Conservation (phyloP, 2,888 invertebrate species). For the Acrocyrtus sp. region DNA sequence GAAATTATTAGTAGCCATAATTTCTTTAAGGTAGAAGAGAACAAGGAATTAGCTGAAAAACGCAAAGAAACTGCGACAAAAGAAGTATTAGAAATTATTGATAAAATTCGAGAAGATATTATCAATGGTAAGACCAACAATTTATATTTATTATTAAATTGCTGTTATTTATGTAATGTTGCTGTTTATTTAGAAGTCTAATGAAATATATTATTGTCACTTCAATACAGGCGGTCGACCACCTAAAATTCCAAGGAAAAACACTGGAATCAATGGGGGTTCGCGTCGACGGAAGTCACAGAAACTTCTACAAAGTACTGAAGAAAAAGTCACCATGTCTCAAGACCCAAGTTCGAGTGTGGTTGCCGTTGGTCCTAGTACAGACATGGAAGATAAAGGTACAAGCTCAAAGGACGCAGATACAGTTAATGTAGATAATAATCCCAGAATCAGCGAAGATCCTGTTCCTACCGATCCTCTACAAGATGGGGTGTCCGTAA, state of each 20-base stretch:
- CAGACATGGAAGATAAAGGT: neutral
- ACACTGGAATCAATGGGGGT: too few species aligned
- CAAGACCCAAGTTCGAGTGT: too few species aligned
- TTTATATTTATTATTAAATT: too few species aligned
- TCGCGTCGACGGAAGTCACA: too few species aligned
- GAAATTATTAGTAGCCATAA: constrained; percentile 28
- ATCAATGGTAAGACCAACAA: constrained; percentile 33
- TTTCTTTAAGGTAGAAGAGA: constrained; percentile 27
- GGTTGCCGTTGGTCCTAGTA: neutral
- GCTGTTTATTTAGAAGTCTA: too few species aligned
- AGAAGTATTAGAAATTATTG: constrained; percentile 28
- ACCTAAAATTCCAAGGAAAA: too few species aligned
- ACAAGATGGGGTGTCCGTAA: neutral
- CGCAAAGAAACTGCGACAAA: constrained; percentile 18
- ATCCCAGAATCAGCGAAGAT: neutral
- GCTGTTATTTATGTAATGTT: too few species aligned
- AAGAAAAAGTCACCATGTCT: too few species aligned
- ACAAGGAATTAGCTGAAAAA: constrained; percentile 15
- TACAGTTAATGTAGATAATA: neutral
- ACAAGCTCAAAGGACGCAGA: neutral
- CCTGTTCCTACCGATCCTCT: too few species aligned
- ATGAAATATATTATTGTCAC: too few species aligned
- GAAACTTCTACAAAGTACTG: too few species aligned
- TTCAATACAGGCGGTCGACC: too few species aligned
- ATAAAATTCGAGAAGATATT: constrained; percentile 40